These are phyloP conservation scores for Drosophila greeni DNA, from an alignment of 2,888 invertebrate genomes.

Conservation along the genomic window DNA sequence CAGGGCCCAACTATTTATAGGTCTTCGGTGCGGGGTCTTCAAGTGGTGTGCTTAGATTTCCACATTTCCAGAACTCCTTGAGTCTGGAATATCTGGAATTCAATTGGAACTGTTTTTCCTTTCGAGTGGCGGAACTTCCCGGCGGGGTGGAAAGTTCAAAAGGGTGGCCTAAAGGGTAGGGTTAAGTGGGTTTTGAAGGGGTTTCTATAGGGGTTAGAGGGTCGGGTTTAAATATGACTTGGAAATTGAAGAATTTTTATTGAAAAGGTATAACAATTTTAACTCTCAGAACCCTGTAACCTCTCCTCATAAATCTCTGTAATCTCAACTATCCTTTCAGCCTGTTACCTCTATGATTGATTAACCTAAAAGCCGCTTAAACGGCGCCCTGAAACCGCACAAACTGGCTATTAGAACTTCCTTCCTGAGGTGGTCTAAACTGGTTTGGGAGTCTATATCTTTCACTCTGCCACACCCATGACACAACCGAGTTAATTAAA, in stretches of 20 bases:
- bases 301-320: background rate
- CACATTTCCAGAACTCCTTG: constrained; percentile 27
- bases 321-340: background rate
- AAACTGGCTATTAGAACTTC: background rate
- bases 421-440: constrained; percentile 30
- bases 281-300: background rate
- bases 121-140: constrained; percentile 14
- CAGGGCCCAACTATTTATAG: constrained; percentile 19
- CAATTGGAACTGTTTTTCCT: constrained; percentile 12
- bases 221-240: background rate
- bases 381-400: background rate
- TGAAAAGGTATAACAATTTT: background rate
- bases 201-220: background rate
- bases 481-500: constrained; percentile 29
- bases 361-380: constrained; percentile 12
- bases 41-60: constrained; percentile 26
- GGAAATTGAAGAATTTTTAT: background rate
- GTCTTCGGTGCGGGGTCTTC: constrained; percentile 10
- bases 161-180: background rate
- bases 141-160: constrained; percentile 19
- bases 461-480: constrained; percentile 22
- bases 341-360: constrained; percentile 30
- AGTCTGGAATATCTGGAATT: constrained; percentile 5
- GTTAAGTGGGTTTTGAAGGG: background rate
- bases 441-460: constrained; percentile 18